Percentiles rank a stretch among this genome's conserved stretches.
Evolutionary conservation across 1,140 invertebrate species (phyloP).

Genomic region (Drosophila sp.): DNA sequence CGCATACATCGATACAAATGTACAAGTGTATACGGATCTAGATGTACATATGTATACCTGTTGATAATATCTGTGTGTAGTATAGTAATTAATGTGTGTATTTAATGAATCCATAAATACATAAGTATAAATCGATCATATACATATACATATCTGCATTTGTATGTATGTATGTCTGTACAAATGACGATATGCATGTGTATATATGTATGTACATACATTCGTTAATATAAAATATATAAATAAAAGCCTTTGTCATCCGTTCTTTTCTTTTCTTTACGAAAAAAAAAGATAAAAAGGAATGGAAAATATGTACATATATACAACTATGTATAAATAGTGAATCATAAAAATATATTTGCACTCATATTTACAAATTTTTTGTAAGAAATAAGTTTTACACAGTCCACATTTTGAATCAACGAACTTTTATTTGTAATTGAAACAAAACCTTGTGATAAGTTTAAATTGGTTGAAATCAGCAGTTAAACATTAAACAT

Average conservation of each 20-base stretch:
- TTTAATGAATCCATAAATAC: slow-evolving; percentile 15
- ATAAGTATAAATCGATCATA: neutral
- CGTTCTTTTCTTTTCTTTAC: neutral
- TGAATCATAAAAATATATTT: slow-evolving; percentile 5
- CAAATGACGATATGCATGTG: neutral
- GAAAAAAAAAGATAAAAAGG: neutral
- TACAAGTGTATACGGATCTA: slow-evolving; percentile 21
- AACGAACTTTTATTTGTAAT: slow-evolving; percentile 1
- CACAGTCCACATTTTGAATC: neutral
- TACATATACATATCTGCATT: slow-evolving; percentile 3
- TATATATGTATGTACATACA: slow-evolving; percentile 13
- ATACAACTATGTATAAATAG: neutral
- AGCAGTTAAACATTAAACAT: too few relatives aligned
- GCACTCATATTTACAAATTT: neutral
- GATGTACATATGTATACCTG: slow-evolving; percentile 18
- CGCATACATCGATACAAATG: slow-evolving; percentile 36
- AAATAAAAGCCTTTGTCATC: slow-evolving; percentile 7
- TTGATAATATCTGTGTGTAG: slow-evolving; percentile 35
- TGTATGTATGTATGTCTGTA: neutral
- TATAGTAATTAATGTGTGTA: slow-evolving; percentile 18
- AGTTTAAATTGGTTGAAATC: neutral
- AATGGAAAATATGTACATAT: neutral
- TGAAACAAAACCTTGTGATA: neutral
- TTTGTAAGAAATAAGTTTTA: neutral
- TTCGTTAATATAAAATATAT: neutral